A percentile compares a stretch with the other conserved stretches of the same genome.
phyloP scores from a whole-genome alignment of 1,140 invertebrate species.

The Lucilia cuprina region DNA sequence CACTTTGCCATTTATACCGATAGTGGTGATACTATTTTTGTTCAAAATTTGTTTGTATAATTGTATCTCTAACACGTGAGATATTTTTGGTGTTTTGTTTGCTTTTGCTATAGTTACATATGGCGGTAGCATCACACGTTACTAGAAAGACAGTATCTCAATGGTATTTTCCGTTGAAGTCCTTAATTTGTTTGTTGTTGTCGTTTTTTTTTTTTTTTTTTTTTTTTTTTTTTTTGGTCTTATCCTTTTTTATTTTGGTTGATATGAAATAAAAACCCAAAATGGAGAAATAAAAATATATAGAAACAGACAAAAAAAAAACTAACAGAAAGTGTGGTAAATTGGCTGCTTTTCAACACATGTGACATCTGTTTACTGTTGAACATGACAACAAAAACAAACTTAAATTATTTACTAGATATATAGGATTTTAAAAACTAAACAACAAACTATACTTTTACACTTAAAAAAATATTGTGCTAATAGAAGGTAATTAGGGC shows the following conservation, averaged over 20 bases:
- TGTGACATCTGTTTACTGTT: conserved; percentile 59
- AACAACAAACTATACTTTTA: neutral
- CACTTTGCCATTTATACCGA: conserved; percentile 56
- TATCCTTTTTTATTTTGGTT: neutral
- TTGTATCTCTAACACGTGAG: neutral
- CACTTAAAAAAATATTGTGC: neutral
- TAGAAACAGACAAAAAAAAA: neutral
- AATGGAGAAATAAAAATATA: neutral
- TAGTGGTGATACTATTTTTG: neutral
- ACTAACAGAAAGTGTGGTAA: conserved; percentile 41
- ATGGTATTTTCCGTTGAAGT: neutral
- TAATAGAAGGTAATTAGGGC: neutral
- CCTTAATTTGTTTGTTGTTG: neutral
- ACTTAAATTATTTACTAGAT: neutral
- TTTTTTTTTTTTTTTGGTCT: too few species aligned
- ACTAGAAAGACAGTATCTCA: too few species aligned
- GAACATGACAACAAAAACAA: neutral
- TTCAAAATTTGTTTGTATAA: neutral
- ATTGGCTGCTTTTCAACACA: conserved; percentile 62
- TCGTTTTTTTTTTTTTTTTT: neutral
- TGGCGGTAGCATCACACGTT: neutral
- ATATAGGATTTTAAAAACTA: neutral
- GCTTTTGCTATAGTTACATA: neutral
- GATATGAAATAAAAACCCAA: neutral
- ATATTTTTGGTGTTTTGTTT: neutral